These are phyloP conservation scores for Scaptomyza tumidula DNA, from an alignment of 2,888 invertebrate genomes.

Conservation along the genomic window DNA sequence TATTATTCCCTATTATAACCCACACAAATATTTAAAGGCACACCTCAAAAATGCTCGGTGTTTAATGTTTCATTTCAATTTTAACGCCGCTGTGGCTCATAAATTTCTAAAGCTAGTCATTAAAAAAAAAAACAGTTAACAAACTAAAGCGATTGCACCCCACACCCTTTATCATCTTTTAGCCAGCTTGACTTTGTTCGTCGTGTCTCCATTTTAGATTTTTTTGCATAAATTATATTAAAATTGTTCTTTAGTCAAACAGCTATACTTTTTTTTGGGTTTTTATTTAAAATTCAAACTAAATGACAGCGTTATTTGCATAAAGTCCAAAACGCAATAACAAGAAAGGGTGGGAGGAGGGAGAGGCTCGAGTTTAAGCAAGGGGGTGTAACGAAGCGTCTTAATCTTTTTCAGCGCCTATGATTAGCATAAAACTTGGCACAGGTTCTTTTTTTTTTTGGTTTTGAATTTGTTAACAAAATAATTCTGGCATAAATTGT, in stretches of 20 bases:
- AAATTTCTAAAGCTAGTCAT: constrained; percentile 70
- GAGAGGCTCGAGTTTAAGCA: constrained; percentile 5
- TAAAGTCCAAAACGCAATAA: constrained; percentile 35
- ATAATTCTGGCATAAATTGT: constrained; percentile 70
- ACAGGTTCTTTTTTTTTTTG: constrained; percentile 31
- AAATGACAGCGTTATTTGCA: constrained; percentile 64
- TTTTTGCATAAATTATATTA: constrained; percentile 76
- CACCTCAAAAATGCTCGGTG: constrained; percentile 53
- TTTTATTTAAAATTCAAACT: constrained; percentile 57
- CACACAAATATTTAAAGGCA: constrained; percentile 28
- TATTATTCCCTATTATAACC: background rate
- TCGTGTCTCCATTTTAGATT: constrained; percentile 55
- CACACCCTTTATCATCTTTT: constrained; percentile 6
- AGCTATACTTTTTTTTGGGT: constrained; percentile 18
- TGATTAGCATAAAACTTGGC: constrained; percentile 52
- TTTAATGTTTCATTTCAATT: constrained; percentile 70
- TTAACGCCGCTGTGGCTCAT: constrained; percentile 66
- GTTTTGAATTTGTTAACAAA: constrained; percentile 46
- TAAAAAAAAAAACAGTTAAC: constrained; percentile 34
- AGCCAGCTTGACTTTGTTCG: constrained; percentile 29
- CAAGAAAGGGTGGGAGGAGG: background rate
- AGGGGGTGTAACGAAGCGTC: constrained; percentile 26
- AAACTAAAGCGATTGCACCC: constrained; percentile 44
- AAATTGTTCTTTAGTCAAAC: constrained; percentile 25
- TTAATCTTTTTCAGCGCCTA: constrained; percentile 46